Evolutionary conservation across 2,888 invertebrate genomes (phyloP).

Genomic region (Limnephilus auricula): DNA sequence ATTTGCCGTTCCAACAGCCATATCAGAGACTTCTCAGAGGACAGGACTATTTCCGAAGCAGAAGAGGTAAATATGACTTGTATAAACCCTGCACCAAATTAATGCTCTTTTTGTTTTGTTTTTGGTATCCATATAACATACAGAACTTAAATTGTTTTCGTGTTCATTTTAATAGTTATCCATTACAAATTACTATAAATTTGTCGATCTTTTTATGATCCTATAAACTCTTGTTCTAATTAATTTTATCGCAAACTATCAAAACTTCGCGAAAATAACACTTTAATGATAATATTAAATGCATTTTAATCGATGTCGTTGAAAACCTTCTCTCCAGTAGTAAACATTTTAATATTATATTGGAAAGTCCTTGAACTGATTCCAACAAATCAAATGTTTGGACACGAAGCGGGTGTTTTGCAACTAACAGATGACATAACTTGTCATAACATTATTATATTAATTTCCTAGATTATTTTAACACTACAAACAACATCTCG

Average conservation of each 20-base stretch:
- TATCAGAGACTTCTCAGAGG: constrained; percentile 80
- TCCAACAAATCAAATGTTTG: neutral
- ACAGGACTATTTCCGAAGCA: constrained; percentile 81
- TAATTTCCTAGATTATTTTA: neutral
- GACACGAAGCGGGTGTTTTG: constrained; percentile 1
- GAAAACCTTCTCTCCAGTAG: neutral
- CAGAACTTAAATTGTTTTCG: too few species aligned
- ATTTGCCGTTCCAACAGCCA: constrained; percentile 71
- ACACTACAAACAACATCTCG: neutral
- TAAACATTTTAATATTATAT: neutral
- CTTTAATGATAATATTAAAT: neutral
- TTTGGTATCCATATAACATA: neutral
- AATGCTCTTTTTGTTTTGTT: neutral
- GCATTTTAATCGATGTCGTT: neutral
- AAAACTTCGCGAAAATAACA: neutral
- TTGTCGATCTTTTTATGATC: neutral
- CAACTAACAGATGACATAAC: neutral
- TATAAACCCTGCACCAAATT: neutral
- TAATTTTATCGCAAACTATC: neutral
- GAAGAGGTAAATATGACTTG: constrained; percentile 78
- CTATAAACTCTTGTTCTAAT: neutral
- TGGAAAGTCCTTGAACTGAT: constrained; percentile 6
- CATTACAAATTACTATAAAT: neutral
- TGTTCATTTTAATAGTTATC: neutral
- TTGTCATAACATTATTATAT: neutral